Percentiles rank a stretch among this genome's conserved stretches.
These are phyloP conservation scores for Pristionchus mayeri DNA, from an alignment of 2,888 invertebrate species.

Conservation along the genomic window DNA sequence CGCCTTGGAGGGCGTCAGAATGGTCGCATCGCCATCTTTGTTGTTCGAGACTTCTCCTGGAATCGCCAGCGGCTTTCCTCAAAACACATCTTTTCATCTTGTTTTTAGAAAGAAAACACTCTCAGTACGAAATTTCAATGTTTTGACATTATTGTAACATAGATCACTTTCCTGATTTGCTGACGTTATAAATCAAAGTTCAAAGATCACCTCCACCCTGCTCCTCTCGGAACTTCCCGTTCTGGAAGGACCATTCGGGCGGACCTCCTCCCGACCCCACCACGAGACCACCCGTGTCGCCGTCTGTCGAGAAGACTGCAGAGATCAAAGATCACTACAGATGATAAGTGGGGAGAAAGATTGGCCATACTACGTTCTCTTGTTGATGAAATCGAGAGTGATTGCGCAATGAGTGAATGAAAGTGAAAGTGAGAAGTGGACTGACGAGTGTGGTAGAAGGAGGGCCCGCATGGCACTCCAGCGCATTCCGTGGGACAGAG, in stretches of 20 bases:
- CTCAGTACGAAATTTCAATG: no score
- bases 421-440: no score
- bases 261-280: neutral
- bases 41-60: neutral
- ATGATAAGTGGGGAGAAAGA: neutral
- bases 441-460: conserved; percentile 59
- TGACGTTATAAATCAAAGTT: neutral
- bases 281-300: conserved; percentile 40
- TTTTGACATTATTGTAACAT: no score
- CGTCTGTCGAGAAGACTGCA: conserved; percentile 63
- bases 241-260: conserved; percentile 48
- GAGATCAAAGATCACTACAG: neutral
- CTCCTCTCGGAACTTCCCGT: conserved; percentile 22
- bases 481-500: conserved; percentile 61
- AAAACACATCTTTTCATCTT: no score
- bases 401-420: no score
- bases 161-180: no score
- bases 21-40: conserved; percentile 38
- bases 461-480: conserved; percentile 56
- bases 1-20: conserved; percentile 5
- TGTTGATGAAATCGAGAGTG: no score
- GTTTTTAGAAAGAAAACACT: no score
- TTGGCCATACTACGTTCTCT: neutral
- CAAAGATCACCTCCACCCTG: neutral
- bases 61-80: conserved; percentile 17